Base-by-base conservation (phyloP, 2,113 vertebrate species). In the Heliornis fulica region DNA sequence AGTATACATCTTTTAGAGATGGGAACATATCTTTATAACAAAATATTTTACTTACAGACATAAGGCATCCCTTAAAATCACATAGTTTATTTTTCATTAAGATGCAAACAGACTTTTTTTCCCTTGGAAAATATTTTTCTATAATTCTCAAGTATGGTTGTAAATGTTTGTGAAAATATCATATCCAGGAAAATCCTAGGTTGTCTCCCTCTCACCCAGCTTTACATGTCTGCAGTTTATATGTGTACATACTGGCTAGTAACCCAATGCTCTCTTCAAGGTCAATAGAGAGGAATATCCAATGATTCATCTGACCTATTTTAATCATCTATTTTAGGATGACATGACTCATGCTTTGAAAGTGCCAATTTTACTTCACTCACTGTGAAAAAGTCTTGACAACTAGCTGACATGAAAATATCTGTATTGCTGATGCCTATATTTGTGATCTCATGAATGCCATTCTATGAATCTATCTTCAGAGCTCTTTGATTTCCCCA, bases 291-390 rank as follows among this genome's bases (percentile, higher is more conserved):
- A 93, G 76, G 86, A 95, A 95, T 83, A 92, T 54, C 68, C 66
- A 92, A 40, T 94, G 95, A 96, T 96, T 97, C 96, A 97, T 90
- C 92, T 97, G 95, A 97, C 95, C 94, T 92, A 96, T 97, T 96
- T 96, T 96, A 93, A 95, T 95, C 45, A 89, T 90, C 86, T 96
- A 90, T 94, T 96, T 97, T 92, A 83, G 86, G 90, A 89, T 86
- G 76, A 94, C 79, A 90, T 97, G 95, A 97, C 54, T 97, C 94
- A 97, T 86, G 46, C 80, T 86, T 95, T 83, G 14, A 92, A 96
- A 96, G 90, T 95, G 86, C 94, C 94, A 88, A 94, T 96, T 97
- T 96, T 95, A 81, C 72, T 95, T 68, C 79, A 89, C 86, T 95
- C 66, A 72, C 78, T 94, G 88, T 93, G 90, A 92, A 94, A 95